Evolutionary conservation across 2,113 vertebrate species (phyloP), one percentile per base, ranked within the genome.

Genomic region (Lethenteron camtschaticum): DNA sequence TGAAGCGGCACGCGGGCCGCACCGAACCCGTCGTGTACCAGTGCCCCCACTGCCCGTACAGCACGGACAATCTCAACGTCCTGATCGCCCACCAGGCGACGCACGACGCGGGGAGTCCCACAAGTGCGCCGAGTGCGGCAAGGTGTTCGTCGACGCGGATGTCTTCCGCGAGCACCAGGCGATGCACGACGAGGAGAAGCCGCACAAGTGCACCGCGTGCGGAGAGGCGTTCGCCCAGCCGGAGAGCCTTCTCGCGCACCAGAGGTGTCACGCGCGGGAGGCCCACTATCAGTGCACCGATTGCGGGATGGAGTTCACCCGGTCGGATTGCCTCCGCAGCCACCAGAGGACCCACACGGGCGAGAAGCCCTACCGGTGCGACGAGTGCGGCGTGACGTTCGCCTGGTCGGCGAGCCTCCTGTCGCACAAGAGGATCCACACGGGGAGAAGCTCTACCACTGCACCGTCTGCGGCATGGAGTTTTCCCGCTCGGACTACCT

Each of bases 401-500:
- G 10, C 63, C 10, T 24, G 63, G n/a, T 66, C 63, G 1, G n/a
- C 63, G 24, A n/a, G 24, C 24, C 24, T 66, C 9, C 9, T 9
- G n/a, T n/a, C 9, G 9, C 63, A 66, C 24, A n/a, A 66, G 24
- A 66, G 63, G 24, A 11, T 24, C 9, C 63, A 66, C 63, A 66
- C 63, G 10, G 63, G n/a, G 63, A 66, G 63, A 66, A 66, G 24
- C 63, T 24, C 9, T 66, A 66, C 63, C n/a, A 66, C n/a, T 66
- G 63, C 63, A 16, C 63, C 24, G 9, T 9, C 63, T 66, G 63
- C 63, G 9, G n/a, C n/a, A 66, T 16, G 10, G 63, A n/a, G 63
- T 66, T 66, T 66, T 9, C 63, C 24, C 63, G 63, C 24, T 66
- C 63, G 24, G n/a, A n/a, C n/a, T 11, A 11, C 24, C 24, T 66